Evolutionary conservation across 2,888 invertebrate species (phyloP), one percentile per base, ranked within the genome.

Genomic region (Drosophila kokeensis): DNA sequence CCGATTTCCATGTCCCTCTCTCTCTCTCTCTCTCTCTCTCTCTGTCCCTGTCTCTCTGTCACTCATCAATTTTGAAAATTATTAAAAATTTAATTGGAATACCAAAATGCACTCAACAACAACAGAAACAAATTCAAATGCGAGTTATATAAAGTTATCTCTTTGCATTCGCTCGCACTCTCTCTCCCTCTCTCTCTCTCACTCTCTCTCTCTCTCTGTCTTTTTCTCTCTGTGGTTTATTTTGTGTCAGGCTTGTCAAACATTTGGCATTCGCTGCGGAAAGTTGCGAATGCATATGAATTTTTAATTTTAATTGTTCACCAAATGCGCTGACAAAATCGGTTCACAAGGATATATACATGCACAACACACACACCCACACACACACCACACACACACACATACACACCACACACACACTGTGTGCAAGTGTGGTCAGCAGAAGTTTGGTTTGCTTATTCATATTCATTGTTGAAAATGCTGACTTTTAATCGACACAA

Each of bases 41-140:
- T 87, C 90, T 15, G 57, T 21, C 60, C 4, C 30, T 61, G 21
- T 8, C 66, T 53, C 53, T 49, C 81, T 72, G 79, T 79, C 83
- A 80, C 76, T 87, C 90, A 89, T 90, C 90, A 90, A 91, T 90
- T 91, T 82, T 77, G 75, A 82, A 76, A 91, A 84, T 87, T 83
- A 91, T 90, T 90, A 90, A 91, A 91, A 90, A 91, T 90, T 90
- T 86, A 91, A 89, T 89, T 90, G 78, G 90, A 88, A 90, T 88
- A 76, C 77, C 82, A 71, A 85, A 87, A 79, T 89, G 81, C 83
- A 86, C 80, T 82, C 82, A 78, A 59, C 82, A 70, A 70, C 54
- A 69, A 70, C 49, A 64, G 72, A n/a, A 70, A 71, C 63, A 65
- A 59, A 73, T 77, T 77, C 66, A 69, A 48, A 62, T 63, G 24